Percentiles rank a stretch among this genome's conserved stretches.
phyloP scores from a whole-genome alignment of 1,140 invertebrate genomes.

The Drosophila takahashii region DNA sequence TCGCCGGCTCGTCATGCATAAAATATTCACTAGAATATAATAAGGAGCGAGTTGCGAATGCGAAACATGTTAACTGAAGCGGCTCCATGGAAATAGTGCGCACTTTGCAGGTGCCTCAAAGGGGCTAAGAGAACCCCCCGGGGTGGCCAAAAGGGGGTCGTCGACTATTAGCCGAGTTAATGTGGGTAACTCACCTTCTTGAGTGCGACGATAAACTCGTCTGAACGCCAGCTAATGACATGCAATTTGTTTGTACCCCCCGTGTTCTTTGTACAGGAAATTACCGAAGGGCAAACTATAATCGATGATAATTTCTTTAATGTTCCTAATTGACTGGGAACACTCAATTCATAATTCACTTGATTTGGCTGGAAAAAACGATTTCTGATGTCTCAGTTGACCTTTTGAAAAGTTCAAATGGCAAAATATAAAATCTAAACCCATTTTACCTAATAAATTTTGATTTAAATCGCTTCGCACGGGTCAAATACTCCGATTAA shows the following conservation, averaged over 20 bases:
- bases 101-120: slow-evolving; percentile 9
- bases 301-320: slow-evolving; percentile 44
- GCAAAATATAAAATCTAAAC: not conserved
- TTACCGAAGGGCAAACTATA: slow-evolving; percentile 33
- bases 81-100: slow-evolving; percentile 2
- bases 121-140: not conserved
- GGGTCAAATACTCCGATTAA: slow-evolving; percentile 1
- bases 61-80: slow-evolving; percentile 21
- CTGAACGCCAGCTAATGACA: slow-evolving; percentile 24
- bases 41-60: slow-evolving; percentile 20
- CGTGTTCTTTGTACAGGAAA: slow-evolving; percentile 24
- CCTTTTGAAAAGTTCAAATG: not conserved
- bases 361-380: no score
- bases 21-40: slow-evolving; percentile 44
- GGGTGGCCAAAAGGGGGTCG: not conserved
- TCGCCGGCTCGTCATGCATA: slow-evolving; percentile 35
- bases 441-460: not conserved
- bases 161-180: slow-evolving; percentile 41
- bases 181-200: slow-evolving; percentile 21
- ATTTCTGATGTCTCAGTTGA: slow-evolving; percentile 3
- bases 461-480: not conserved
- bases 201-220: slow-evolving; percentile 17
- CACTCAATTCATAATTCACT: slow-evolving; percentile 13
- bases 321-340: slow-evolving; percentile 24
- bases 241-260: slow-evolving; percentile 27